Percentiles rank a stretch among this genome's conserved stretches.
Conservation (phyloP, 2,113 vertebrate genomes). For the Platichthys stellatus region DNA sequence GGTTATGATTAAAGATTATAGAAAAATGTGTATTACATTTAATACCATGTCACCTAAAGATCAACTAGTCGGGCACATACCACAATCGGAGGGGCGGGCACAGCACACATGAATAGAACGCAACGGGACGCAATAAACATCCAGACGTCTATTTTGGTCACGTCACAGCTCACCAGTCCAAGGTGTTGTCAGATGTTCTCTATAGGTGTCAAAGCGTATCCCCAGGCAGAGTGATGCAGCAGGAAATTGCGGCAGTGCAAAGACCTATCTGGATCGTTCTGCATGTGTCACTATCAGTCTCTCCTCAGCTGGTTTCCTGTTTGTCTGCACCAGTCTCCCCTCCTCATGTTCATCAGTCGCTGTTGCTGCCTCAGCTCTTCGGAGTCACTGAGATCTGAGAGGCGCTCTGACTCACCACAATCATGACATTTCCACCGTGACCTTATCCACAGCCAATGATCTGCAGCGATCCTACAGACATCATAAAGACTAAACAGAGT, state of each 20-base stretch:
- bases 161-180: constrained; percentile 24
- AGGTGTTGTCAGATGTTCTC: constrained; percentile 67
- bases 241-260: constrained; percentile 40
- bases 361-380: constrained; percentile 24
- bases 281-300: constrained; percentile 26
- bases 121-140: constrained; percentile 22
- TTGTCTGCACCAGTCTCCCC: constrained; percentile 25
- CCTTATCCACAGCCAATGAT: constrained; percentile 45
- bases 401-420: constrained; percentile 11
- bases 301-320: constrained; percentile 39
- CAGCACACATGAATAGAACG: constrained; percentile 30
- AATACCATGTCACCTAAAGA: neutral
- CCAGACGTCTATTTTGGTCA: constrained; percentile 47
- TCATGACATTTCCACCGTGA: constrained; percentile 26
- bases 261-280: constrained; percentile 36
- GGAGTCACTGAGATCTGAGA: constrained; percentile 16
- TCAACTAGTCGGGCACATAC: neutral
- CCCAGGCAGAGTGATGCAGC: constrained; percentile 55
- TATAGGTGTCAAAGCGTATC: constrained; percentile 63
- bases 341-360: neutral
- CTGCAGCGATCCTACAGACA: constrained; percentile 4
- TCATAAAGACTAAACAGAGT: constrained; percentile 37
- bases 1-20: neutral
- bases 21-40: neutral
- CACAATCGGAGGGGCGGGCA: neutral